Conservation (phyloP, 1,140 invertebrate species). For the Pseudoatta argentina region DNA sequence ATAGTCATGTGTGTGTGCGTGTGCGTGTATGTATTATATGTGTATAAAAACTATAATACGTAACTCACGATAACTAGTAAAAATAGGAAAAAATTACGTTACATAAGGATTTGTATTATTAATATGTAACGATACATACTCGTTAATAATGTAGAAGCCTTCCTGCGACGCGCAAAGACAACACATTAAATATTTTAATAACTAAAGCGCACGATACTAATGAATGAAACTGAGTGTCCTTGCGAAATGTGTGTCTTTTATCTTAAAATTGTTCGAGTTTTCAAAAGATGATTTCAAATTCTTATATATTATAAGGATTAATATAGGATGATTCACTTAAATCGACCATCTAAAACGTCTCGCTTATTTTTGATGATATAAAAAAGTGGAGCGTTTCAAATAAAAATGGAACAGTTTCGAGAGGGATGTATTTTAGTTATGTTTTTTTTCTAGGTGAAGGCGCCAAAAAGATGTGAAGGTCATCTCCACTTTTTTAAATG, state of each 20-base stretch:
- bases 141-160: constrained; percentile 39
- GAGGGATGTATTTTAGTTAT: too few species aligned
- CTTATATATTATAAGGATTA: not conserved
- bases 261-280: not conserved
- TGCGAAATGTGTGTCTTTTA: not conserved
- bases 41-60: not conserved
- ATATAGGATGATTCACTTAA: too few species aligned
- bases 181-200: constrained; percentile 39
- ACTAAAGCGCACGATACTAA: not conserved
- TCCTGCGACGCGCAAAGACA: constrained; percentile 11
- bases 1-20: not conserved
- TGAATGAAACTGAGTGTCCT: constrained; percentile 14
- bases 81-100: constrained; percentile 11
- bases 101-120: constrained; percentile 28
- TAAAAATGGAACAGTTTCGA: too few species aligned
- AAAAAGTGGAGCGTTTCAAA: too few species aligned
- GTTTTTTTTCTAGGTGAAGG: too few species aligned
- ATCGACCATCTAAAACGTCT: too few species aligned
- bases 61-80: not conserved
- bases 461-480: too few species aligned
- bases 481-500: too few species aligned
- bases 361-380: too few species aligned
- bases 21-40: too few species aligned
- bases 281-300: not conserved
- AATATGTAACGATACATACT: not conserved